These are phyloP conservation scores for Vandiemenella viatica DNA, from an alignment of 2,888 invertebrate species.

Conservation along the genomic window DNA sequence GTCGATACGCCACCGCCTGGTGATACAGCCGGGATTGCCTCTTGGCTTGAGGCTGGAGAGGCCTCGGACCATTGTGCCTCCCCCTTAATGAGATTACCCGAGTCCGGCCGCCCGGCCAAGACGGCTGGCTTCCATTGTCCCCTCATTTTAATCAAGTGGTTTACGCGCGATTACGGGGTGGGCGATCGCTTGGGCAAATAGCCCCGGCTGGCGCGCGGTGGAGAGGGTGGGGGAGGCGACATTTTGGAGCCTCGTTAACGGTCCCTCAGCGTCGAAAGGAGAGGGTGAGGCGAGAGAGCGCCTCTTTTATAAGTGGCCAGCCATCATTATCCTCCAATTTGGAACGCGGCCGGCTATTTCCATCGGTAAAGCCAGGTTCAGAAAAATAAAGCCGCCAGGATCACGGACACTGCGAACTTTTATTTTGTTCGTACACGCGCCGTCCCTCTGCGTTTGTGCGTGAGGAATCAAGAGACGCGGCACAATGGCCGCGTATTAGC, in stretches of 20 bases:
- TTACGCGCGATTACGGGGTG: constrained; percentile 5
- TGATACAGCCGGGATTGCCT: too few species aligned
- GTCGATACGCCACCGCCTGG: too few species aligned
- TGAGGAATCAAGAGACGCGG: not conserved
- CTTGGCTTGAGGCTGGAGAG: not conserved
- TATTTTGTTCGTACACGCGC: not conserved
- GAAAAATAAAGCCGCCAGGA: not conserved
- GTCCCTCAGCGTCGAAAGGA: too few species aligned
- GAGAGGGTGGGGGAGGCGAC: not conserved
- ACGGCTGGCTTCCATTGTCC: constrained; percentile 6
- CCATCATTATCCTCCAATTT: constrained; percentile 6
- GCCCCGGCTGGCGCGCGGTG: not conserved
- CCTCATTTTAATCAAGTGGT: constrained; percentile 10
- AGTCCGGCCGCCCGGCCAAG: not conserved
- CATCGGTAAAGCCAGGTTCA: not conserved
- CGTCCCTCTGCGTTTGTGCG: not conserved
- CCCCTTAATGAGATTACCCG: not conserved
- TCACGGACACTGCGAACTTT: not conserved
- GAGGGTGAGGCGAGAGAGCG: not conserved
- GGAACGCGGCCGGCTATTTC: not conserved
- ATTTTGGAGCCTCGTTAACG: not conserved
- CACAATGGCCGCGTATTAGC: not conserved
- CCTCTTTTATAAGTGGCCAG: not conserved
- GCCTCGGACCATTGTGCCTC: not conserved
- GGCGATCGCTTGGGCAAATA: constrained; percentile 3